Conservation (phyloP, 2,113 vertebrate genomes). For the Nyctibius bracteatus region DNA sequence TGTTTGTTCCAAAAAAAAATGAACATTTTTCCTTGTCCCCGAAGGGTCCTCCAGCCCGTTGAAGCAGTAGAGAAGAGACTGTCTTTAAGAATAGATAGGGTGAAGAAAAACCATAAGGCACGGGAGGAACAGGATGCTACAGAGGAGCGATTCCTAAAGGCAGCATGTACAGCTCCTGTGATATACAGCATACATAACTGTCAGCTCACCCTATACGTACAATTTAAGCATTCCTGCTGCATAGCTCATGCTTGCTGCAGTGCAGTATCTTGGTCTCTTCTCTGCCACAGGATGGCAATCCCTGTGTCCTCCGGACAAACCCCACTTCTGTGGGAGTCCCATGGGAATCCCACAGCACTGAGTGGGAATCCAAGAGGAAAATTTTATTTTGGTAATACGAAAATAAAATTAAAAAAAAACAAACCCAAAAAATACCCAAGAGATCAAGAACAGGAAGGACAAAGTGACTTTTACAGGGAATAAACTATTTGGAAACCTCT, state of each 20-base stretch:
- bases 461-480: background rate
- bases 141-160: background rate
- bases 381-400: background rate
- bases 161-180: background rate
- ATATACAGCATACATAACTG: rapidly evolving
- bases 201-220: background rate
- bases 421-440: background rate
- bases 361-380: background rate
- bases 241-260: background rate
- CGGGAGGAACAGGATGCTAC: background rate
- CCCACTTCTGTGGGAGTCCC: background rate
- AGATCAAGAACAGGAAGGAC: background rate
- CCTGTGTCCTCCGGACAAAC: background rate
- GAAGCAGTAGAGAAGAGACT: background rate
- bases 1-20: background rate
- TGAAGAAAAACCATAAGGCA: background rate
- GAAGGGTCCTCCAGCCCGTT: background rate
- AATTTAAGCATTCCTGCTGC: background rate
- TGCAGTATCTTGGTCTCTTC: background rate
- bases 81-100: background rate
- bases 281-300: background rate
- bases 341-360: background rate
- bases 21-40: background rate
- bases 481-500: background rate
- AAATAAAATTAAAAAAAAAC: background rate